These are phyloP conservation scores for Accipiter virgatus DNA, from an alignment of 2,113 vertebrate species.

Conservation along the genomic window DNA sequence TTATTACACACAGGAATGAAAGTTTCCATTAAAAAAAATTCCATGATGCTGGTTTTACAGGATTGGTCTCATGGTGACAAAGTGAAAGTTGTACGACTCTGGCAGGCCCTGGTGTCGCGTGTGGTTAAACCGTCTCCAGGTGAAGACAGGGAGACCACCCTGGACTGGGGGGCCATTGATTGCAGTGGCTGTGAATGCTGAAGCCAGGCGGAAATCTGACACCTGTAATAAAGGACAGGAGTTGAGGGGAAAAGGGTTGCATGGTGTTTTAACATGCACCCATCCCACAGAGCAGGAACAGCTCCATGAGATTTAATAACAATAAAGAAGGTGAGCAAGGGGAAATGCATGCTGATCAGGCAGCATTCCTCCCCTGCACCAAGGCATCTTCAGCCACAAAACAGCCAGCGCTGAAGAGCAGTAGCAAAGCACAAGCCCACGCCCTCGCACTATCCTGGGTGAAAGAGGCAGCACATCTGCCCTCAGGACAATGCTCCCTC, in stretches of 20 bases:
- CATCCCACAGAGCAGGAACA: not conserved
- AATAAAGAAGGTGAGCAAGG: not conserved
- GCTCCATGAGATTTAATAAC: fast-evolving
- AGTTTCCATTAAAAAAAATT: slow-evolving; percentile 12
- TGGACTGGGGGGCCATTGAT: slow-evolving; percentile 87
- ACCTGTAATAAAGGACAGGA: slow-evolving; percentile 71
- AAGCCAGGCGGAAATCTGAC: slow-evolving; percentile 82
- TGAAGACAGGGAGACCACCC: slow-evolving; percentile 80
- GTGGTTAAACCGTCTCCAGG: slow-evolving; percentile 80
- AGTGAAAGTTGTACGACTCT: slow-evolving; percentile 80
- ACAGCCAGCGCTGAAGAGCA: not conserved
- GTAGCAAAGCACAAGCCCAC: not conserved
- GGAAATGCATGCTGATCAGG: not conserved
- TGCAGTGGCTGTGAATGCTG: slow-evolving; percentile 75
- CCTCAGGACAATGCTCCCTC: not conserved
- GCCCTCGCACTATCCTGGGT: not conserved
- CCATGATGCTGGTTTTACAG: slow-evolving; percentile 59
- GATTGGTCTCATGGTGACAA: slow-evolving; percentile 81
- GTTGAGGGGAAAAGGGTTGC: not conserved
- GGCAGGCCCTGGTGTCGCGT: slow-evolving; percentile 85
- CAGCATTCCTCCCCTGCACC: not conserved
- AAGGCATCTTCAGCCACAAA: not conserved
- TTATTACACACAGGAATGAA: slow-evolving; percentile 59
- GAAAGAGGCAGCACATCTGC: not conserved
- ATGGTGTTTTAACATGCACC: fast-evolving